Conservation (phyloP, 2,888 invertebrate genomes). For the Zhengitettix transpicula region DNA sequence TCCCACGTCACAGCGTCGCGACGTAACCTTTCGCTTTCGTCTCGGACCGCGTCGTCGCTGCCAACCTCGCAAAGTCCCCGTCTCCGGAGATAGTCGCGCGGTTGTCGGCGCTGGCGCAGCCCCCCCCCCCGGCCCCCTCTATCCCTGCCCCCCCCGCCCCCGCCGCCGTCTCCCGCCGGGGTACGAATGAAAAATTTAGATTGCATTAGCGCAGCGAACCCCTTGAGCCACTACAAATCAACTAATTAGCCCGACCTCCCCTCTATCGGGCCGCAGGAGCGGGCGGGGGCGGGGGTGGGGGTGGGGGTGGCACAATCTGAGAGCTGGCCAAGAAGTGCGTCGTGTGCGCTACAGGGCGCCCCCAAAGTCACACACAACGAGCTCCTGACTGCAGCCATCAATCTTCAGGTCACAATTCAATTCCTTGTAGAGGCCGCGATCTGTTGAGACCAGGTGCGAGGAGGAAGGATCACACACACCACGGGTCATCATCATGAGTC, state of each 20-base stretch:
- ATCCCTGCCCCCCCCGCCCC: neutral
- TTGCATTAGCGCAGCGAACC: constrained; percentile 18
- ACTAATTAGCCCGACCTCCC: constrained; percentile 27
- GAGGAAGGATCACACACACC: too few species aligned
- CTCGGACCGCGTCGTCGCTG: too few species aligned
- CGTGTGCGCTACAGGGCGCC: neutral
- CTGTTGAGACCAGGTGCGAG: too few species aligned
- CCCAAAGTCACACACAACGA: too few species aligned
- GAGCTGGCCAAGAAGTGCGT: neutral
- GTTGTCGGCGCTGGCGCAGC: neutral
- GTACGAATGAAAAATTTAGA: constrained; percentile 13
- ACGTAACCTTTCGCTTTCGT: too few species aligned
- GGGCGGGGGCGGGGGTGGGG: neutral
- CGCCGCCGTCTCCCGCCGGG: neutral
- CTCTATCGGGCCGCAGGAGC: neutral
- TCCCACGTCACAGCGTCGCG: too few species aligned
- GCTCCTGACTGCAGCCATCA: too few species aligned
- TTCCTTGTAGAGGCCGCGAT: too few species aligned
- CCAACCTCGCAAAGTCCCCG: too few species aligned
- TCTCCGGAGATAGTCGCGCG: neutral
- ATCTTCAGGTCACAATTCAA: too few species aligned
- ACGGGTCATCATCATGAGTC: too few species aligned
- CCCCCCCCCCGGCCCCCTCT: neutral
- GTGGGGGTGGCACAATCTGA: too few species aligned
- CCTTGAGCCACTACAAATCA: constrained; percentile 33